Evolutionary conservation across 2,888 invertebrate genomes (phyloP).

Genomic region (Ectemnius cavifrons): DNA sequence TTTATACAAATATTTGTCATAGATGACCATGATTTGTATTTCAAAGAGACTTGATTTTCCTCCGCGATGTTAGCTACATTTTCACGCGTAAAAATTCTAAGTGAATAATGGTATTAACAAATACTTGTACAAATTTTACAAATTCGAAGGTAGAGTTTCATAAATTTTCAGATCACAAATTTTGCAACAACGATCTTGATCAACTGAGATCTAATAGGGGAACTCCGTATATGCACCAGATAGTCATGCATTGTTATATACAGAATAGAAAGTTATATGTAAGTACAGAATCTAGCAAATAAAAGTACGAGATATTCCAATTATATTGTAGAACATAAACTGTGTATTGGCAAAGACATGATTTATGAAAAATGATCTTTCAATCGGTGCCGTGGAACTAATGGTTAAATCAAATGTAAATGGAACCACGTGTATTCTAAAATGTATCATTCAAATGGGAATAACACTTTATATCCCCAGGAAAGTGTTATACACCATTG

Average conservation of each 20-base stretch:
- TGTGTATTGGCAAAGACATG: no score
- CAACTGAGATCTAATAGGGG: constrained; percentile 1
- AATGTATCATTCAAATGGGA: constrained; percentile 3
- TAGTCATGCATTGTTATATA: no score
- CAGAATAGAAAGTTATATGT: no score
- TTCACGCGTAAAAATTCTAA: constrained; percentile 25
- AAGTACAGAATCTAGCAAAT: constrained; percentile 35
- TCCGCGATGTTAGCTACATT: neutral
- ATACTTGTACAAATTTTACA: constrained; percentile 54
- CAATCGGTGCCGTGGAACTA: no score
- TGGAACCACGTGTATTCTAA: no score
- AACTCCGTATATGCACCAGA: no score
- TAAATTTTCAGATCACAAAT: constrained; percentile 33
- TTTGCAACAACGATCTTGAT: constrained; percentile 15
- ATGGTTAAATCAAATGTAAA: no score
- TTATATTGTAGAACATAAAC: no score
- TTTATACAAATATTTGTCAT: constrained; percentile 44
- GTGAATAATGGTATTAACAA: constrained; percentile 36
- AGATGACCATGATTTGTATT: constrained; percentile 36
- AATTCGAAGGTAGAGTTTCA: constrained; percentile 26
- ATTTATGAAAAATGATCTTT: no score
- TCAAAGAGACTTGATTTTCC: constrained; percentile 27
- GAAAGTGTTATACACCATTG: constrained; percentile 26
- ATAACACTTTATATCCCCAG: no score
- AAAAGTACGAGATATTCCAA: no score